Base-by-base conservation (phyloP, 2,888 invertebrate species). In the Ischnus inquisitorius region DNA sequence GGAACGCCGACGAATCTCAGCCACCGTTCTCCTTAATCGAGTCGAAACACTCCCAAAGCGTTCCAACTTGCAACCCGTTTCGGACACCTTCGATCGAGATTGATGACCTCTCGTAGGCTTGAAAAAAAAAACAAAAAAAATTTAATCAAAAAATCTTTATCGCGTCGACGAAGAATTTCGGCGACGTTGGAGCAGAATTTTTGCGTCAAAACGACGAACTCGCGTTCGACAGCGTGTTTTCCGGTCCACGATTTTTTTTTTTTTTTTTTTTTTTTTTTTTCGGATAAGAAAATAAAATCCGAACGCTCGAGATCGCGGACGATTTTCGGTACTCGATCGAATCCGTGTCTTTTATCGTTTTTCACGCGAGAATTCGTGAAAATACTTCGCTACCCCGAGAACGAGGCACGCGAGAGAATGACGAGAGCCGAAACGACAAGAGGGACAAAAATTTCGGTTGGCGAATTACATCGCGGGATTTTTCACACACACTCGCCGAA, bases 201-300 rank as follows among this genome's bases (percentile, higher is more conserved):
- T 1, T 54, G 34, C 54, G 54, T 54, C 54, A 19, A 22, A 8
- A 54, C 8, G 6, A 54, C 54, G 54, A 34, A 10, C 51, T 51
- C 19, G 16, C 19, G 54, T 54, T 54, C 54, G 54, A 22, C 54
- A 22, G 22, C 54, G 54, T 22, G 22, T 54, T 54, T 54, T 54
- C 19, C 54, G 54, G 54, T 54, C 10, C 19, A 54, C 54, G 51
- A 8, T 51, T 16, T 51, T 16, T 51, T 6, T 46, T 46, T 46
- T 46, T 46, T 46, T 46, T 14, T 14, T 46, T 3, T 1, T 48
- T 48, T 16, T n/a, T n/a, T 6, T 19, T 10, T 19, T 54, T 6
- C 22, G 54, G 1, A 22, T 3, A 2, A 51, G 3, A 22, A 54
- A 3, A 34, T 34, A 34, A 22, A 54, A 22, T 54, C 6, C 10